Evolutionary conservation across 2,888 invertebrate genomes (phyloP).

Genomic region (Patella caerulea): DNA sequence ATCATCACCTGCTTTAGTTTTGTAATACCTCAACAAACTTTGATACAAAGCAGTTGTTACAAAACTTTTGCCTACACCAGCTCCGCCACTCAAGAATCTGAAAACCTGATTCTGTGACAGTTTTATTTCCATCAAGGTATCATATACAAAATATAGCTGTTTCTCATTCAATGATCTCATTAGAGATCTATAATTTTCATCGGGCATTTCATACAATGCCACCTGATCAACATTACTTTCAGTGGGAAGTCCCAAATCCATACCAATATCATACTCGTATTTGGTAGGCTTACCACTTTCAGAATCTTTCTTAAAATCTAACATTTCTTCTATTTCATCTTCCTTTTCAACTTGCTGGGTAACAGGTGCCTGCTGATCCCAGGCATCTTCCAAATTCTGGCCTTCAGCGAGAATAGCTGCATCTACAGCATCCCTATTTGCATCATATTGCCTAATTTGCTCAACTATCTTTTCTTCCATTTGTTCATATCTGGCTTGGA

Average conservation of each 20-base stretch:
- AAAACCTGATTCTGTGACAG: too few species aligned
- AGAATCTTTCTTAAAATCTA: neutral
- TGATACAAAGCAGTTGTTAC: too few species aligned
- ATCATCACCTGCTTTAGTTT: conserved; percentile 33
- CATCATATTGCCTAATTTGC: conserved; percentile 29
- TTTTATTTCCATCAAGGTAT: too few species aligned
- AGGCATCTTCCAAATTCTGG: conserved; percentile 32
- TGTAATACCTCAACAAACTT: conserved; percentile 20
- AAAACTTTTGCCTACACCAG: too few species aligned
- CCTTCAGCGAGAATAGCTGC: conserved; percentile 24
- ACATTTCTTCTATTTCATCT: neutral
- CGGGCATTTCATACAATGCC: too few species aligned
- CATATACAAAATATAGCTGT: too few species aligned
- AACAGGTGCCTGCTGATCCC: conserved; percentile 31
- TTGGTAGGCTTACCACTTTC: conserved; percentile 23
- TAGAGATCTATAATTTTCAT: too few species aligned
- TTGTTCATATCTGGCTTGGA: neutral
- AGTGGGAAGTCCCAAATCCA: conserved; percentile 33
- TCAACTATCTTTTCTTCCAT: conserved; percentile 19
- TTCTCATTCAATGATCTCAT: too few species aligned
- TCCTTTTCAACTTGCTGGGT: neutral
- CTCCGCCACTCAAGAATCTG: too few species aligned
- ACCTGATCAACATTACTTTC: conserved; percentile 19
- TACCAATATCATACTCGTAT: conserved; percentile 37
- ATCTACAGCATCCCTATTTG: conserved; percentile 29